Conservation (phyloP, 2,113 vertebrate genomes). For the Larimichthys crocea region DNA sequence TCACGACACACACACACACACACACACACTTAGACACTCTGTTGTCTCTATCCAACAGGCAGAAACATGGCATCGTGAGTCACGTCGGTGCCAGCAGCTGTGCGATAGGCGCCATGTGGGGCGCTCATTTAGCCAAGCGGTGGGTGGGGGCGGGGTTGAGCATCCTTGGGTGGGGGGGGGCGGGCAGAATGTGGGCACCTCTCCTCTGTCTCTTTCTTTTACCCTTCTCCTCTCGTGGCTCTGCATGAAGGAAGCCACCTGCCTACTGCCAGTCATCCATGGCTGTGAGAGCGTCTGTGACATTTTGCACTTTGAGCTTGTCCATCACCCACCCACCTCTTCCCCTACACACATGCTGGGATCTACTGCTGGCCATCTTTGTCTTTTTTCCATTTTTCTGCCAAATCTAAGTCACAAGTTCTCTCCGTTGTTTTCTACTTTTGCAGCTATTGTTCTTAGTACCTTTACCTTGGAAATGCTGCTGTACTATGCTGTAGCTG, state of each 20-base stretch:
- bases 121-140: conserved; percentile 55
- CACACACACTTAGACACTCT: conserved; percentile 1
- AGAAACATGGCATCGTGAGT: conserved; percentile 68
- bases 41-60: conserved; percentile 59
- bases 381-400: background rate
- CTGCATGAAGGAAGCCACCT: conserved; percentile 69
- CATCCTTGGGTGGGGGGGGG: conserved; percentile 19
- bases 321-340: conserved; percentile 58
- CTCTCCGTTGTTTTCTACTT: background rate
- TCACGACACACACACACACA: background rate
- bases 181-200: conserved; percentile 53
- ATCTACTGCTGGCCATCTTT: conserved; percentile 41
- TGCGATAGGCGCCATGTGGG: conserved; percentile 67
- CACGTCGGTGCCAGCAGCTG: conserved; percentile 75
- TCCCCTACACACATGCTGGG: conserved; percentile 22
- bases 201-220: conserved; percentile 57
- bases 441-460: background rate
- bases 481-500: background rate
- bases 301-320: conserved; percentile 62
- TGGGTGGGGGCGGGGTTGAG: conserved; percentile 31
- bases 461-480: background rate
- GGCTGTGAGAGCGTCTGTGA: conserved; percentile 53
- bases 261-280: conserved; percentile 68
- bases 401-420: background rate
- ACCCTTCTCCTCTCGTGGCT: conserved; percentile 42